Conservation (phyloP, 2,888 invertebrate species). For the Eupithecia subumbrata region DNA sequence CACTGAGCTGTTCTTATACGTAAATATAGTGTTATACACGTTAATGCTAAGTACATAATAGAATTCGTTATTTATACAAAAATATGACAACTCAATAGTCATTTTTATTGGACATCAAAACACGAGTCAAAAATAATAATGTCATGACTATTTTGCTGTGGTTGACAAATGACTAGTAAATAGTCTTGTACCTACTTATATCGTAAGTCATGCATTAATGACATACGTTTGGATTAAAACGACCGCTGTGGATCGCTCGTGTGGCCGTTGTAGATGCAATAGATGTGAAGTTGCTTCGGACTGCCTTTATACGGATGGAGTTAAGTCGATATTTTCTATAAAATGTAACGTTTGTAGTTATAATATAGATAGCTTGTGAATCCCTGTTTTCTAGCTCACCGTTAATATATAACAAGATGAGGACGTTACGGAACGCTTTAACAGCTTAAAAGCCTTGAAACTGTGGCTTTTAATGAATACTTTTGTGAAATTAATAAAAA, state of each 20-base stretch:
- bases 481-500: slow-evolving; percentile 84
- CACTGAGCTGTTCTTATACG: slow-evolving; percentile 82
- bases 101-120: slow-evolving; percentile 16
- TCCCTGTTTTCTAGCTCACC: slow-evolving; percentile 73
- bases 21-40: slow-evolving; percentile 79
- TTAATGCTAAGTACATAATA: slow-evolving; percentile 69
- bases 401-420: slow-evolving; percentile 56
- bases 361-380: slow-evolving; percentile 77
- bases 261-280: slow-evolving; percentile 59
- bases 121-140: background rate
- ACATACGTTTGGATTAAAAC: slow-evolving; percentile 2
- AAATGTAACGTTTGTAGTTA: slow-evolving; percentile 75
- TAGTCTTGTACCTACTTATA: background rate
- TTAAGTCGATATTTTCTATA: slow-evolving; percentile 78
- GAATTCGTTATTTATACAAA: slow-evolving; percentile 76
- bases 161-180: background rate
- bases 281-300: slow-evolving; percentile 66
- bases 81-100: slow-evolving; percentile 40
- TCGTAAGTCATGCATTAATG: background rate
- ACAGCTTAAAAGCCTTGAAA: slow-evolving; percentile 83
- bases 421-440: slow-evolving; percentile 63
- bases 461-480: slow-evolving; percentile 82
- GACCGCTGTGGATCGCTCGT: slow-evolving; percentile 17
- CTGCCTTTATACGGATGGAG: slow-evolving; percentile 73
- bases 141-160: background rate